Evolutionary conservation across 1,140 invertebrate genomes (phyloP).

Genomic region (Apis dorsata): DNA sequence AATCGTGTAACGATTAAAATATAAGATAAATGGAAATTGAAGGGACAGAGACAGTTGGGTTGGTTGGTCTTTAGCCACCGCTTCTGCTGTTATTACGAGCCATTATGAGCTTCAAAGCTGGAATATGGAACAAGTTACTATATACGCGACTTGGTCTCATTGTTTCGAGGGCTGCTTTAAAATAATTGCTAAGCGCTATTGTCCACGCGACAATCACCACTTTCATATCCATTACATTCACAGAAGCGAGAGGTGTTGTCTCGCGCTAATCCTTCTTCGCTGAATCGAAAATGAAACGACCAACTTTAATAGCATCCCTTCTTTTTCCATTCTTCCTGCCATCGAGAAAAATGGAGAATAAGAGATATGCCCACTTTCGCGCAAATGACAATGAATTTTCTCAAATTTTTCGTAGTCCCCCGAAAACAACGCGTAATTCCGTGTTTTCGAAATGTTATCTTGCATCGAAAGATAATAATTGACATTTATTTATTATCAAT

Average conservation of each 20-base stretch:
- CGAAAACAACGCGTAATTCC: no score
- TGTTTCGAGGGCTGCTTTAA: constrained; percentile 42
- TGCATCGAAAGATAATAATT: no score
- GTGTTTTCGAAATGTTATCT: no score
- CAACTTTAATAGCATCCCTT: not conserved
- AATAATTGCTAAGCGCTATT: constrained; percentile 47
- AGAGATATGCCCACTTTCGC: not conserved
- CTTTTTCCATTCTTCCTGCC: no score
- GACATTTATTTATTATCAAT: no score
- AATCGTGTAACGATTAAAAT: constrained; percentile 12
- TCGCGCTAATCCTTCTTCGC: constrained; percentile 18
- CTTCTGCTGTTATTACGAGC: constrained; percentile 40
- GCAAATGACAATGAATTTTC: constrained; percentile 1
- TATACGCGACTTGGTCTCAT: constrained; percentile 17
- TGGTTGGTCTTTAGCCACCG: constrained; percentile 34
- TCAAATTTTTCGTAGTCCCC: not conserved
- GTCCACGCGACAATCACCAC: constrained; percentile 37
- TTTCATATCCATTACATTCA: constrained; percentile 33
- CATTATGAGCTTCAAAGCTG: constrained; percentile 36
- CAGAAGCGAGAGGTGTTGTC: constrained; percentile 2
- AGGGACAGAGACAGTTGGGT: constrained; percentile 14
- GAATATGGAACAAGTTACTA: constrained; percentile 44
- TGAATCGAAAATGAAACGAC: constrained; percentile 31
- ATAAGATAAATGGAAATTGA: constrained; percentile 41
- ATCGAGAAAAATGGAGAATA: no score